These are phyloP conservation scores for Pipa parva DNA, from an alignment of 2,113 vertebrate species.

Conservation along the genomic window DNA sequence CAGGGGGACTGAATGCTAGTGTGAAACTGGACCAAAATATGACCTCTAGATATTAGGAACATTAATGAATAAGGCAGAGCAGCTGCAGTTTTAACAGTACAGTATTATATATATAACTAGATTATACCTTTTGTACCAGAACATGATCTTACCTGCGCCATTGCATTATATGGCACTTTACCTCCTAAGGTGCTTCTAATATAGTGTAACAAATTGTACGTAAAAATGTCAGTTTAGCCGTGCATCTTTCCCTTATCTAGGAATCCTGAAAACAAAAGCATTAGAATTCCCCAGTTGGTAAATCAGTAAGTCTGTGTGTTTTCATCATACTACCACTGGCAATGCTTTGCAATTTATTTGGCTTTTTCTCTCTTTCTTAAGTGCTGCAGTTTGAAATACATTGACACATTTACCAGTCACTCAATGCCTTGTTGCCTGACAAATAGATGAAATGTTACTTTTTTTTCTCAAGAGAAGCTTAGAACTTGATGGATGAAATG, in stretches of 20 bases:
- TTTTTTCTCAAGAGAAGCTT: slow-evolving; percentile 56
- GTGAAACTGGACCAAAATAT: too few relatives aligned
- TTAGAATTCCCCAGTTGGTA: slow-evolving; percentile 16
- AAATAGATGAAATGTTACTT: slow-evolving; percentile 58
- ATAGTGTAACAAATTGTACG: neutral
- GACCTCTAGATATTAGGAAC: too few relatives aligned
- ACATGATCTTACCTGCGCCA: neutral
- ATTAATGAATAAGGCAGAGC: too few relatives aligned
- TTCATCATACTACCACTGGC: slow-evolving; percentile 13
- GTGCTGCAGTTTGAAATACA: slow-evolving; percentile 54
- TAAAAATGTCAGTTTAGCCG: neutral
- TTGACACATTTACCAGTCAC: slow-evolving; percentile 56
- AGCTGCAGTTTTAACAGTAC: too few relatives aligned
- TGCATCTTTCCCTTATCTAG: slow-evolving; percentile 15
- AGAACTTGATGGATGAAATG: slow-evolving; percentile 61
- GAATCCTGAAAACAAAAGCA: slow-evolving; percentile 22
- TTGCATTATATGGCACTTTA: neutral
- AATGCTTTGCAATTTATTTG: slow-evolving; percentile 54
- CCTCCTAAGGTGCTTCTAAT: neutral
- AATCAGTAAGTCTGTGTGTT: slow-evolving; percentile 18
- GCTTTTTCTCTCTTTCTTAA: slow-evolving; percentile 54
- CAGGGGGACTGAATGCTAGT: too few relatives aligned
- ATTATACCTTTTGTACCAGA: too few relatives aligned
- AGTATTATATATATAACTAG: too few relatives aligned
- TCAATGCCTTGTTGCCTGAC: slow-evolving; percentile 59